Evolutionary conservation across 2,888 invertebrate species (phyloP), one percentile per base, ranked within the genome.

Genomic region (Drosophila mulleri): DNA sequence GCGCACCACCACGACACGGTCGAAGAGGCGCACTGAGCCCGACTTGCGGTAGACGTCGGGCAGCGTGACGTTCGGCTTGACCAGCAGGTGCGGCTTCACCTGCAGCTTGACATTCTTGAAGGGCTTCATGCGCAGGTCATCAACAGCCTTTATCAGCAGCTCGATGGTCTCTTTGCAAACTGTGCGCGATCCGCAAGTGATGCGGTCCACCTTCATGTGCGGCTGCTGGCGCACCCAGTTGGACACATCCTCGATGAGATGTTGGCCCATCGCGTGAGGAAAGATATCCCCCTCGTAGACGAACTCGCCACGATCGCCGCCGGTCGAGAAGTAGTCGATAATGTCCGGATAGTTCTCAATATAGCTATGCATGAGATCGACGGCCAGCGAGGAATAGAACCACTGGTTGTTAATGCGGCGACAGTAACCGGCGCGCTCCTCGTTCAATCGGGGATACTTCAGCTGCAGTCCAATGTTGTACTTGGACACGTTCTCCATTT

Each of bases 401-500:
- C 98, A 99, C 47, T 94, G 90, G 84, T 94, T 94, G n/a, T 94
- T 94, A 0, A 94, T 94, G 76, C 95, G 96, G 59, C 95, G 96
- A 0, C 98, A 97, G 92, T 96, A 98, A 37, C 98, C 98, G 2
- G 96, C 95, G 2, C 96, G 94, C 86, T 96, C 95, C 90, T 94
- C 94, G 76, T 95, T 95, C 95, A 95, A 95, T 91, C 97, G 98
- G 74, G 96, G 97, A 89, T 96, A 97, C 93, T 99, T 99, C 26
- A 99, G 94, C 91, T 98, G 97, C 52, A 99, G 94, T 0, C 99
- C 99, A 35, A 99, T 94, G 91, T 98, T 98, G 18, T 95, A 92
- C 57, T 89, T 95, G 4, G 94, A 91, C 56, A 93, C 80, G 71
- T 90, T 92, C 41, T 94, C 93, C 78, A 94, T 92, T 26, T 86